Conservation (phyloP, 2,113 vertebrate genomes). For the Saguinus imperator region DNA sequence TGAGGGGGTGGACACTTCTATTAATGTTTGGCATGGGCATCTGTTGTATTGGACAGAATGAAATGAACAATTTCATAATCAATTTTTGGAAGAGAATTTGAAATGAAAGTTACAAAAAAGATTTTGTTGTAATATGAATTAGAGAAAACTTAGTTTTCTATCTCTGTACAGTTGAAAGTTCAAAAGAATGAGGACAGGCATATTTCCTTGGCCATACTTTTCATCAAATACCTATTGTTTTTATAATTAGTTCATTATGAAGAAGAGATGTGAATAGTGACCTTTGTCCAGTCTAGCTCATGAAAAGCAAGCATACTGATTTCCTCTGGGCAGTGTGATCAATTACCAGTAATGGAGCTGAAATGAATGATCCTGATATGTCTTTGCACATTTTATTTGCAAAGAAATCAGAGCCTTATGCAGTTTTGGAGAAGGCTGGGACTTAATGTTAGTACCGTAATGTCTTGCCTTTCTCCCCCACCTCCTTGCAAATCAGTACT, state of each 20-base stretch:
- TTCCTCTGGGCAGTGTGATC: constrained; percentile 65
- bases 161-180: constrained; percentile 37
- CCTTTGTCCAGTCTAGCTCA: constrained; percentile 48
- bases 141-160: constrained; percentile 16
- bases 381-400: constrained; percentile 38
- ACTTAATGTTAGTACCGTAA: neutral
- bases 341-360: constrained; percentile 62
- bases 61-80: constrained; percentile 34
- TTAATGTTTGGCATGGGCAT: constrained; percentile 6
- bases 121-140: constrained; percentile 26
- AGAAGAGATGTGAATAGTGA: constrained; percentile 51
- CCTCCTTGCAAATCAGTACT: neutral
- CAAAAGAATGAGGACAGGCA: constrained; percentile 42
- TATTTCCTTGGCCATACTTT: constrained; percentile 33
- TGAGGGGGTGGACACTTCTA: neutral
- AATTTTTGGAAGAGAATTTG: constrained; percentile 43
- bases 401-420: neutral
- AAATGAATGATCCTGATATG: constrained; percentile 47
- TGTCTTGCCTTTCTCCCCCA: neutral
- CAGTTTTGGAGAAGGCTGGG: neutral
- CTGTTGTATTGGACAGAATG: neutral
- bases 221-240: constrained; percentile 65
- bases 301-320: constrained; percentile 59
- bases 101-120: neutral
- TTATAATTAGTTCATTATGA: constrained; percentile 68